Percentiles rank a stretch among this genome's conserved stretches.
phyloP scores from a whole-genome alignment of 2,113 vertebrate species.

The Girardinichthys multiradiatus region DNA sequence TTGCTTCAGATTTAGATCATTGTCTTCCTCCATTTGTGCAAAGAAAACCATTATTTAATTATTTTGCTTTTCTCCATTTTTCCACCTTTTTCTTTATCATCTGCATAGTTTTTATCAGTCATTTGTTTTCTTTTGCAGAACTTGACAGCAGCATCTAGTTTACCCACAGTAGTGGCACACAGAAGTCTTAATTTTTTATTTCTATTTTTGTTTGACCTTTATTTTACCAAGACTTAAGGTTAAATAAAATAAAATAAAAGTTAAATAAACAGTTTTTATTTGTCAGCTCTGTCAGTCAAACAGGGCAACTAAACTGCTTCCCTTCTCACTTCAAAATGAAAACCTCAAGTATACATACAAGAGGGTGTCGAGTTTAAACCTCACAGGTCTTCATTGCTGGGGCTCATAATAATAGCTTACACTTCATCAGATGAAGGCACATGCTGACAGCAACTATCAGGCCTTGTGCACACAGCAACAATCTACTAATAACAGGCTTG shows the following conservation, averaged over 20 bases:
- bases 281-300: background rate
- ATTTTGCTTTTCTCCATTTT: background rate
- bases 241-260: background rate
- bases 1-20: constrained; percentile 10
- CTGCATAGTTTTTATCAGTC: background rate
- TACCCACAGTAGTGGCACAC: background rate
- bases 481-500: too few species aligned
- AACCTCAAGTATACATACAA: background rate
- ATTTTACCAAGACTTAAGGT: too few species aligned
- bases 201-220: too few species aligned
- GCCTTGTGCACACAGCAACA: too few species aligned
- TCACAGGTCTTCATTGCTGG: too few species aligned
- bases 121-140: background rate
- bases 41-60: constrained; percentile 5
- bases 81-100: background rate
- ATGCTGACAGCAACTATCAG: background rate
- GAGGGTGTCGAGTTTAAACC: too few species aligned
- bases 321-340: background rate
- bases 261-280: too few species aligned
- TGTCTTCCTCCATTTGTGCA: constrained; percentile 4
- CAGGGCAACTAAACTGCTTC: background rate
- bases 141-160: background rate
- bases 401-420: background rate
- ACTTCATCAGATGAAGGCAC: background rate
- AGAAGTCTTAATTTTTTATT: too few species aligned